phyloP scores from a whole-genome alignment of 2,888 invertebrate genomes.

The Acanthoscelides obtectus region DNA sequence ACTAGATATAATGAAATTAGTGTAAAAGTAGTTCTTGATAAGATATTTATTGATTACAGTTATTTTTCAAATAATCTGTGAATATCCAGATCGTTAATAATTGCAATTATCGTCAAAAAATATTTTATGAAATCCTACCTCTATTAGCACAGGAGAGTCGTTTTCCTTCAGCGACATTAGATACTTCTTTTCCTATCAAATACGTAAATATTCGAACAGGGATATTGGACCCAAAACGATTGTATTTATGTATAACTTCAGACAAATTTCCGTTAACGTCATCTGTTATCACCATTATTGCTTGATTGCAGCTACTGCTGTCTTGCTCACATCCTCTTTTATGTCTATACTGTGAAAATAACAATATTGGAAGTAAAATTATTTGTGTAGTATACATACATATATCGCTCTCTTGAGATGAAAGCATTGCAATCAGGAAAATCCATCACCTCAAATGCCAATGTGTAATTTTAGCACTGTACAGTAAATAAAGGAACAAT shows the following conservation, averaged over 20 bases:
- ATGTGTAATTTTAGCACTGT: neutral
- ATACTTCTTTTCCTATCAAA: slow-evolving; percentile 89
- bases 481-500: neutral
- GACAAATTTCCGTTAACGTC: slow-evolving; percentile 86
- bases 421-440: neutral
- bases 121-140: slow-evolving; percentile 51
- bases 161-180: slow-evolving; percentile 81
- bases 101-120: neutral
- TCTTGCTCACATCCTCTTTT: slow-evolving; percentile 51
- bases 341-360: slow-evolving; percentile 38
- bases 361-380: neutral
- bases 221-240: slow-evolving; percentile 65
- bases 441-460: too few relatives aligned
- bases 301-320: slow-evolving; percentile 76
- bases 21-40: too few relatives aligned
- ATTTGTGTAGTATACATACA: neutral
- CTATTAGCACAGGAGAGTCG: slow-evolving; percentile 95
- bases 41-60: too few relatives aligned
- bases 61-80: neutral
- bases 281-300: slow-evolving; percentile 95
- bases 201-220: slow-evolving; percentile 94
- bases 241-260: slow-evolving; percentile 77
- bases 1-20: too few relatives aligned
- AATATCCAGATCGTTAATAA: neutral
- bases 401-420: neutral